phyloP scores from a whole-genome alignment of 1,140 invertebrate genomes.

The Alviniconcha marisindica region DNA sequence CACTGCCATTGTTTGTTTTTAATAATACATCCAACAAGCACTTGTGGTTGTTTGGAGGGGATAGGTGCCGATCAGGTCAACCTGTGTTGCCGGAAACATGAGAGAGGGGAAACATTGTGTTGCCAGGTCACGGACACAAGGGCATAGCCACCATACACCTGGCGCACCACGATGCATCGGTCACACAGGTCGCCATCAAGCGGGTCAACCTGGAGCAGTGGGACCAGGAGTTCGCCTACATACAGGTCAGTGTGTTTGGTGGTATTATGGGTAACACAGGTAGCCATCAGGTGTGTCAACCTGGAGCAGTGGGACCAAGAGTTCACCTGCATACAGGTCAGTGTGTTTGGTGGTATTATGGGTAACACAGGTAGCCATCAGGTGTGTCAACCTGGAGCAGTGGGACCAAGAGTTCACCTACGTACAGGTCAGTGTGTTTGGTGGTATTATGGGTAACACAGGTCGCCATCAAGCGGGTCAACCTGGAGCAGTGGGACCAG shows the following conservation, averaged over 20 bases:
- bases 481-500: conserved; percentile 83
- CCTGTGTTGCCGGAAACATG: no score
- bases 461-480: conserved; percentile 86
- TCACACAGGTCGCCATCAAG: conserved; percentile 84
- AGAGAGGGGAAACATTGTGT: no score
- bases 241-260: conserved; percentile 78
- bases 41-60: no score
- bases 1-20: no score
- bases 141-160: conserved; percentile 83
- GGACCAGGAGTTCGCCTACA: conserved; percentile 81
- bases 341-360: neutral
- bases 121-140: conserved; percentile 81
- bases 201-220: conserved; percentile 85
- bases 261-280: neutral
- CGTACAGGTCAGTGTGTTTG: conserved; percentile 79
- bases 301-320: neutral
- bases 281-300: neutral
- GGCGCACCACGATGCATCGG: conserved; percentile 82
- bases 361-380: conserved; percentile 74
- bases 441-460: conserved; percentile 79
- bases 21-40: no score
- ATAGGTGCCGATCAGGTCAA: no score
- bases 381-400: conserved; percentile 86
- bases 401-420: conserved; percentile 81
- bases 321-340: neutral